Evolutionary conservation across 2,113 vertebrate species (phyloP).

Genomic region (Myanophis thanlyinensis): DNA sequence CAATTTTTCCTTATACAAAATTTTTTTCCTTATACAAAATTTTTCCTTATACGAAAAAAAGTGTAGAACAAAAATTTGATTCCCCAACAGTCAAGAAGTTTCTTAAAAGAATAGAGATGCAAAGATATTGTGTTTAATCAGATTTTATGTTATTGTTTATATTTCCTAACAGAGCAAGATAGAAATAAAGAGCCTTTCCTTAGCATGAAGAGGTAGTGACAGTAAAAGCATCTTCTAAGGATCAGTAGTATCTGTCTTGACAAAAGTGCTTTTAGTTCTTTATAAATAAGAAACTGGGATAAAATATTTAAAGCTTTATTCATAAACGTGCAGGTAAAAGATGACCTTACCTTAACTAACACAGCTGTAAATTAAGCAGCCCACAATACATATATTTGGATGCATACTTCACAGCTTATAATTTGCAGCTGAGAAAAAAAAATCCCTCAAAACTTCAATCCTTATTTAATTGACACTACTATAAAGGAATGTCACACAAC

Average conservation of each 20-base stretch:
- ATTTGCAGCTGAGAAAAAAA: neutral
- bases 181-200: neutral
- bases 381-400: neutral
- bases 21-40: neutral
- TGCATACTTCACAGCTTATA: neutral
- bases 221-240: neutral
- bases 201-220: neutral
- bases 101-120: neutral
- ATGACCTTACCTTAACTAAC: neutral
- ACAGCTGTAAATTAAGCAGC: neutral
- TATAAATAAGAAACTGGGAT: neutral
- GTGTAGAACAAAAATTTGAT: neutral
- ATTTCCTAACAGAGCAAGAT: neutral
- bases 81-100: neutral
- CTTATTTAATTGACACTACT: neutral
- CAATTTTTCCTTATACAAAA: neutral
- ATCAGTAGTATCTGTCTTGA: neutral
- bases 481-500: constrained; percentile 12
- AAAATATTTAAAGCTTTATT: neutral
- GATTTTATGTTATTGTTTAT: neutral
- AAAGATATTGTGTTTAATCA: neutral
- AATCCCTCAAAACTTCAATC: neutral
- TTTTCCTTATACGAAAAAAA: neutral
- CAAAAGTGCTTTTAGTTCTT: neutral
- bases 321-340: neutral